Evolutionary conservation across 2,797 vertebrate species (phyloP), one percentile per base, ranked within the genome.

Genomic region (Halcyon leucocephala): DNA sequence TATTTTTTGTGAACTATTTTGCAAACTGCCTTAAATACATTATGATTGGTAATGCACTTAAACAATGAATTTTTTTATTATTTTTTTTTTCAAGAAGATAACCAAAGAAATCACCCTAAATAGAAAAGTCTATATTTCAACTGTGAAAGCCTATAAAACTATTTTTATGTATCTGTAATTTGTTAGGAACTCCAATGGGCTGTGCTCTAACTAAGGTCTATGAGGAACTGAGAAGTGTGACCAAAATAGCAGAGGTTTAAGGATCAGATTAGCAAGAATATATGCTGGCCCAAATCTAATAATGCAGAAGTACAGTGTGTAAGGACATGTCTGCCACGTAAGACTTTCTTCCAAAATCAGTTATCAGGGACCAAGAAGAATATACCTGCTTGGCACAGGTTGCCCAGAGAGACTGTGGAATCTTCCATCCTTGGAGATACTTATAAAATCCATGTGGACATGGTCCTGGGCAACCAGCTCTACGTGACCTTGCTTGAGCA

Each of bases 141-240:
- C 15, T 8, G 3, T 25, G 14, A 79, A 79, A 72, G 3, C 14
- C 9, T 48, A 6, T 28, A 78, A 46, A 77, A 55, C 4, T 55
- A 13, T 31, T 73, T 62, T 80, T 20, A 67, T 3, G 0, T 6
- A 13, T 8, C n/a, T 0, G 0, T 46, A 35, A 31, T 41, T 66
- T 70, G 26, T 24, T 60, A 74, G 48, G 64, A 78, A 82, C 6
- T 31, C 33, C 64, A n/a, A 54, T 62, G n/a, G 18, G 49, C n/a
- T 73, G 29, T 74, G 37, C 19, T 76, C 11, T 66, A 58, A 46
- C 22, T 22, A 83, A 60, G 5, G 14, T 62, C 7, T 51, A 51
- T 54, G 55, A 54, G 39, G 13, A 51, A 14, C 49, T 70, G 39
- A 86, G 24, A 85, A 51, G 6, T 39, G 26, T 37, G 82, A 57